phyloP scores from a whole-genome alignment of 2,113 vertebrate genomes.

The Cricetomys ansorgei region DNA sequence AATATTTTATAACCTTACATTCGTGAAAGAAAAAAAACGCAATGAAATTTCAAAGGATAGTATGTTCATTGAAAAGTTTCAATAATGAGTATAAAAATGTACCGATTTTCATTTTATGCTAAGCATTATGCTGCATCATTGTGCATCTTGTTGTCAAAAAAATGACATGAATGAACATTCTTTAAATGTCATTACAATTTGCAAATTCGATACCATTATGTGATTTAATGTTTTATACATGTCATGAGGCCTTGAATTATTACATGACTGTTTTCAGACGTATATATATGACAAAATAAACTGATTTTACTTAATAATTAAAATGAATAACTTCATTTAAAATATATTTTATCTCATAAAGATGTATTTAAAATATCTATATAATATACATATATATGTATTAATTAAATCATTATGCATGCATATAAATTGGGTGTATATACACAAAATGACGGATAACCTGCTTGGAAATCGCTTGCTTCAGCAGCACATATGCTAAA shows the following conservation, averaged over 20 bases:
- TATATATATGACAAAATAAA: neutral
- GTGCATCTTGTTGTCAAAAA: neutral
- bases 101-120: neutral
- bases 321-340: neutral
- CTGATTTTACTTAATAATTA: neutral
- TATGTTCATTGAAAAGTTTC: slow-evolving; percentile 23
- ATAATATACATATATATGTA: neutral
- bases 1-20: slow-evolving; percentile 13
- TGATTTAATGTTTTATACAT: neutral
- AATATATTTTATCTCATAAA: neutral
- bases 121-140: neutral
- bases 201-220: neutral
- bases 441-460: neutral
- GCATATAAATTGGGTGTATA: neutral
- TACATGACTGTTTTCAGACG: neutral
- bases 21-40: neutral
- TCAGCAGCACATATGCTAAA: neutral
- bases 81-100: neutral
- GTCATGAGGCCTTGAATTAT: neutral
- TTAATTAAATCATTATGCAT: neutral
- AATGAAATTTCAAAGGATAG: neutral
- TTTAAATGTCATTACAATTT: neutral
- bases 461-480: neutral
- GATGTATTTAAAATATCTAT: neutral
- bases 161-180: neutral